phyloP scores from a whole-genome alignment of 2,113 vertebrate genomes.

The Microtus pennsylvanicus region DNA sequence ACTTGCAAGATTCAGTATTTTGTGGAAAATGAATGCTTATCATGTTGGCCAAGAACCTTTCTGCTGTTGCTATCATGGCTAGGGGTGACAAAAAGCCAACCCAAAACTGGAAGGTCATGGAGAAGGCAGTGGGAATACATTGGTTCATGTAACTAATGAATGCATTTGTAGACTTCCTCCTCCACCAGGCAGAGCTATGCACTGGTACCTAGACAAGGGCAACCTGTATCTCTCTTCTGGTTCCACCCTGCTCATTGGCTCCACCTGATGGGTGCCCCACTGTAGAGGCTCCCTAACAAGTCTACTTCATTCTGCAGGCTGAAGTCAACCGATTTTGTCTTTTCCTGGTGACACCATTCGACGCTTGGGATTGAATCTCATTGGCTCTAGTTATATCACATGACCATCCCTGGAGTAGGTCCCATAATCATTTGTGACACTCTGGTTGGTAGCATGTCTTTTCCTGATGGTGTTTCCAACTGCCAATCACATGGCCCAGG shows the following conservation, averaged over 20 bases:
- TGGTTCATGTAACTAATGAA: not conserved
- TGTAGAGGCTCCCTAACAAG: not conserved
- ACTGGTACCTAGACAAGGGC: not conserved
- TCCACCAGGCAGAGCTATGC: accelerated
- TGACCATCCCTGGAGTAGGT: no score
- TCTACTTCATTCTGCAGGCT: not conserved
- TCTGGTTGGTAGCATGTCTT: not conserved
- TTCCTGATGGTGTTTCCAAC: not conserved
- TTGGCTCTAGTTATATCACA: not conserved
- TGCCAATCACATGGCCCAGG: no score
- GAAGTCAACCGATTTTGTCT: not conserved
- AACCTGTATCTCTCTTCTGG: no score
- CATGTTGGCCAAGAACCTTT: not conserved
- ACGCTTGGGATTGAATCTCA: not conserved
- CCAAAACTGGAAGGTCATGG: not conserved
- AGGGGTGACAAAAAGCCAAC: not conserved
- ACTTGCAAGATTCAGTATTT: not conserved
- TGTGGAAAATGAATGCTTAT: not conserved
- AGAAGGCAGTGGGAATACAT: not conserved
- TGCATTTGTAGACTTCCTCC: not conserved
- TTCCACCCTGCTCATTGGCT: not conserved
- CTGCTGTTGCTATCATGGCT: not conserved
- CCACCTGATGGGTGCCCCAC: accelerated
- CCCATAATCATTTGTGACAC: not conserved
- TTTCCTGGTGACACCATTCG: not conserved